Conservation (phyloP, 2,888 invertebrate genomes). For the Drosophila eohydei region DNA sequence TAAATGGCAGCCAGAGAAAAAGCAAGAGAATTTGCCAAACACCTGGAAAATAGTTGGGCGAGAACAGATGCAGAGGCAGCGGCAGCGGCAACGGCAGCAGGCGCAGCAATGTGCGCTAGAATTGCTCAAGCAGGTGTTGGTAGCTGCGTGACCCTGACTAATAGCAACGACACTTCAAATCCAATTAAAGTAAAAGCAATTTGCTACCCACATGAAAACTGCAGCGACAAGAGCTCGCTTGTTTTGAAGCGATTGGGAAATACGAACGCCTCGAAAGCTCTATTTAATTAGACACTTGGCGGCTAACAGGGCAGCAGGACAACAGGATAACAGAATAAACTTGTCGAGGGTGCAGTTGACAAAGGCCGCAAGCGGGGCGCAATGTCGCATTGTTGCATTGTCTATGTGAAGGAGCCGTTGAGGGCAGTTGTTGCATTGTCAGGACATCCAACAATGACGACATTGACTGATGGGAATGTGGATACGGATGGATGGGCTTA, state of each 20-base stretch:
- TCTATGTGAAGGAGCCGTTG: constrained; percentile 25
- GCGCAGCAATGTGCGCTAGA: not conserved
- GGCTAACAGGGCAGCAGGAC: constrained; percentile 20
- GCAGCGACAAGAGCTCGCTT: constrained; percentile 41
- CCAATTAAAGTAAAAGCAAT: constrained; percentile 79
- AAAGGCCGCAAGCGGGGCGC: constrained; percentile 37
- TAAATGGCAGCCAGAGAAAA: constrained; percentile 51
- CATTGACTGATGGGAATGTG: constrained; percentile 27
- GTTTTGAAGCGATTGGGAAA: constrained; percentile 51
- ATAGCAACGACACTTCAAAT: constrained; percentile 49
- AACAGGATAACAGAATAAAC: constrained; percentile 31
- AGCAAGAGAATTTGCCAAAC: constrained; percentile 42
- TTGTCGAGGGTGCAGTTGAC: constrained; percentile 38
- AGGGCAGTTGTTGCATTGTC: constrained; percentile 59
- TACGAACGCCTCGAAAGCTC: constrained; percentile 44
- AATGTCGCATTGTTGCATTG: constrained; percentile 52
- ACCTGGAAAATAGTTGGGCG: constrained; percentile 48
- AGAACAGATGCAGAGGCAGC: no score
- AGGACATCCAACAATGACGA: constrained; percentile 54
- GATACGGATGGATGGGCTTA: constrained; percentile 3
- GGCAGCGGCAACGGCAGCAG: not conserved
- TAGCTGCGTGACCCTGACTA: constrained; percentile 48
- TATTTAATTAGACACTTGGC: constrained; percentile 73
- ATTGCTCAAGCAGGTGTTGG: constrained; percentile 5
- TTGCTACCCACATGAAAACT: constrained; percentile 42